phyloP scores from a whole-genome alignment of 2,113 vertebrate genomes.

The Pachycephala philippinensis region DNA sequence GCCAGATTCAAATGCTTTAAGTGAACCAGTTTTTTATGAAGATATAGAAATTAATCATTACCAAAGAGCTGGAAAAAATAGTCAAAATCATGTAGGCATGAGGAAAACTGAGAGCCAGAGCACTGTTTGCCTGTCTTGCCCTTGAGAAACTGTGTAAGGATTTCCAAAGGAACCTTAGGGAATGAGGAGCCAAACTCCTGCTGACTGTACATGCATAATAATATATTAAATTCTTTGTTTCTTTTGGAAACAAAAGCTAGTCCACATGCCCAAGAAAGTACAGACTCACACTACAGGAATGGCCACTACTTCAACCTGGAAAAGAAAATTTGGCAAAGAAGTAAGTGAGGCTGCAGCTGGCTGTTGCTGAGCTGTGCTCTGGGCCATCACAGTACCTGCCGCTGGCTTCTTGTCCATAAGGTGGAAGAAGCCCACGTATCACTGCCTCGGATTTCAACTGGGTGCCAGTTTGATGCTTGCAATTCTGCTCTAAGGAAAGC shows the following conservation, averaged over 20 bases:
- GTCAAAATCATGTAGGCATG: neutral
- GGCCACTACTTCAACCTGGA: neutral
- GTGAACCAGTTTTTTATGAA: neutral
- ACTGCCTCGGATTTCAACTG: constrained; percentile 39
- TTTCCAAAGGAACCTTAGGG: neutral
- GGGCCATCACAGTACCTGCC: constrained; percentile 23
- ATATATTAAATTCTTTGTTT: neutral
- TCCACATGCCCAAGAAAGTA: neutral
- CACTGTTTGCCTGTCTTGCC: neutral
- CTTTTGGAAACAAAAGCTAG: neutral
- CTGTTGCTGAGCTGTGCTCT: neutral
- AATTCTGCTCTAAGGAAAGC: constrained; percentile 68
- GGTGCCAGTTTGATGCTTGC: constrained; percentile 63
- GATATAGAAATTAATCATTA: neutral
- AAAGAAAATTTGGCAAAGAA: neutral
- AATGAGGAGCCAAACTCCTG: neutral
- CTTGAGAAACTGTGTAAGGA: neutral
- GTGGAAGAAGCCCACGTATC: constrained; percentile 52
- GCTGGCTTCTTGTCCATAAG: constrained; percentile 55
- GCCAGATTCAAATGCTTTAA: neutral
- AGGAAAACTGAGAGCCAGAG: neutral
- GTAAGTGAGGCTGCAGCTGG: constrained; percentile 9
- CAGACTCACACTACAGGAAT: neutral
- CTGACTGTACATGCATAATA: neutral
- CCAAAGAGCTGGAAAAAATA: neutral